Percentiles rank a stretch among this genome's conserved stretches.
These are phyloP conservation scores for Dichetophora obliterata DNA, from an alignment of 2,888 invertebrate species.

Conservation along the genomic window DNA sequence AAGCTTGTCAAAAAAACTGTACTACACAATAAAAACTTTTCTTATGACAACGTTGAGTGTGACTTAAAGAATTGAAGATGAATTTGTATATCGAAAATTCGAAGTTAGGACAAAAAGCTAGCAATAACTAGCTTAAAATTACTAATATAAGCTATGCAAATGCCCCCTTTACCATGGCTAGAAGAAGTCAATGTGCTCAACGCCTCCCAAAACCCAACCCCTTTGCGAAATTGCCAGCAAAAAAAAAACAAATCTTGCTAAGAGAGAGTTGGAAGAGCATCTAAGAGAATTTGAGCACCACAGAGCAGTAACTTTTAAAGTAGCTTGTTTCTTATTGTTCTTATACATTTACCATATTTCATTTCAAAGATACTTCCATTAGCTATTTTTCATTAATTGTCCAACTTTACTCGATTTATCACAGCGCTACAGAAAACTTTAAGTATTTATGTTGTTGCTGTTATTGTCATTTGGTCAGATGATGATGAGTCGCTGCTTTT, in stretches of 20 bases:
- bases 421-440: not conserved
- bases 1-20: no score
- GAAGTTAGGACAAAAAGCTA: no score
- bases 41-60: no score
- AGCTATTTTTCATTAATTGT: constrained; percentile 19
- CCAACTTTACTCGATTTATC: not conserved
- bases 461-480: constrained; percentile 26
- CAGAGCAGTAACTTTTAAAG: not conserved
- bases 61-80: no score
- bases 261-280: not conserved
- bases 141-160: no score
- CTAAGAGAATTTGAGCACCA: not conserved
- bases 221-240: not conserved
- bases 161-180: no score
- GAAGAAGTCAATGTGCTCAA: not conserved
- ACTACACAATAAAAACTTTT: no score
- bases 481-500: constrained; percentile 21
- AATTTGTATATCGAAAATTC: no score
- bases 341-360: not conserved
- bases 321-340: not conserved
- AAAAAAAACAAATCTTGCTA: not conserved
- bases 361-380: constrained; percentile 7
- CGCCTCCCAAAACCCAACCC: not conserved
- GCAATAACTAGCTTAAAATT: no score
- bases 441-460: constrained; percentile 35